Conservation (phyloP, 2,797 vertebrate genomes). For the Amphiprion clarkii region DNA sequence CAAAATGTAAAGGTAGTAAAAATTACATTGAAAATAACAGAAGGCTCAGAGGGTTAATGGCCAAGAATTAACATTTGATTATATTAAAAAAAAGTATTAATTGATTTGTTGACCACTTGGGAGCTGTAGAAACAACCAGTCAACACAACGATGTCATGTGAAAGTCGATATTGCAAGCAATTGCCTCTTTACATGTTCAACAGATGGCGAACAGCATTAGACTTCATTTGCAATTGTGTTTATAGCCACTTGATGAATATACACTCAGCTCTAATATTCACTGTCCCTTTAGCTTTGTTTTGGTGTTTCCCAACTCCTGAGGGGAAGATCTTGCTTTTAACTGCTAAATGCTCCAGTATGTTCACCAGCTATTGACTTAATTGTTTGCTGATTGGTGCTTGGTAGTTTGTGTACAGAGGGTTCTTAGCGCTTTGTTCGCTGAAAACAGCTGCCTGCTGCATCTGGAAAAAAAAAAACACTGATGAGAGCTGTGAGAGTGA, state of each 20-base stretch:
- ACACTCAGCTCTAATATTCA: constrained; percentile 7
- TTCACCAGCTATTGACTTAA: constrained; percentile 25
- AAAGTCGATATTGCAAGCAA: background rate
- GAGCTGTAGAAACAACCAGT: background rate
- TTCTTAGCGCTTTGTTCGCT: constrained; percentile 11
- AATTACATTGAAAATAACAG: too few species aligned
- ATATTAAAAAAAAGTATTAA: too few species aligned
- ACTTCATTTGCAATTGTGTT: background rate
- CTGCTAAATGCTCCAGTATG: constrained; percentile 17
- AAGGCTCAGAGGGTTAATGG: too few species aligned
- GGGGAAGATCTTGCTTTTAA: constrained; percentile 22
- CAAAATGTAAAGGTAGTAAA: too few species aligned
- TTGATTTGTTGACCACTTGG: background rate
- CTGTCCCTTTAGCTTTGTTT: background rate
- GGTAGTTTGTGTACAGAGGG: constrained; percentile 19
- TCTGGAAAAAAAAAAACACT: background rate
- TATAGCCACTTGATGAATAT: background rate
- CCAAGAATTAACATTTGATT: background rate
- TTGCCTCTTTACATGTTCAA: background rate
- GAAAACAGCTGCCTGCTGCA: background rate
- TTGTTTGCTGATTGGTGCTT: constrained; percentile 24
- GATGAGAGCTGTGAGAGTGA: constrained; percentile 16
- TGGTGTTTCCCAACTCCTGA: constrained; percentile 16
- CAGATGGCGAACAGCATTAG: background rate
- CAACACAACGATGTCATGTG: background rate